These are phyloP conservation scores for Pungitius pungitius DNA, from an alignment of 2,113 vertebrate genomes.

Conservation along the genomic window DNA sequence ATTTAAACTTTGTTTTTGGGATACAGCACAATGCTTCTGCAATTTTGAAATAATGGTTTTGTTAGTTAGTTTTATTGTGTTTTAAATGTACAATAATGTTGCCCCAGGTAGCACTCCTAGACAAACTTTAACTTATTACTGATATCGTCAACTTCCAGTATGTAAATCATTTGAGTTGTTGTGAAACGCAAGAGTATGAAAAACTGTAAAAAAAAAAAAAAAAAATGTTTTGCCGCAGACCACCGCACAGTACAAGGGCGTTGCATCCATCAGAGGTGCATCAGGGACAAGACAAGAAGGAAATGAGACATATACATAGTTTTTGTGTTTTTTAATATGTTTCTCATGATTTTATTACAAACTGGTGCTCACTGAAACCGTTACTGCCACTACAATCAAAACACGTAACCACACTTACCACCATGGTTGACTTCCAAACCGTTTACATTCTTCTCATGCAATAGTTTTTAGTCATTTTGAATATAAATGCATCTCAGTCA, in stretches of 20 bases:
- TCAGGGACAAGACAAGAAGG: slow-evolving; percentile 23
- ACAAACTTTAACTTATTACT: slow-evolving; percentile 2
- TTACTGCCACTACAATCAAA: slow-evolving; percentile 48
- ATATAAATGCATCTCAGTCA: background rate
- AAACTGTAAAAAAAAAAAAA: background rate
- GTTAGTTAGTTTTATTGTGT: slow-evolving; percentile 9
- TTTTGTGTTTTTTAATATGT: background rate
- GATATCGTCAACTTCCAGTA: background rate
- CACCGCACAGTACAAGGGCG: background rate
- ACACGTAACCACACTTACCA: slow-evolving; percentile 9
- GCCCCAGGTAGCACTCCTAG: background rate
- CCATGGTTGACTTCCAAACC: slow-evolving; percentile 1
- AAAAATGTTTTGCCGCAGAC: slow-evolving; percentile 28
- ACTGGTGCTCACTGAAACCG: slow-evolving; percentile 40
- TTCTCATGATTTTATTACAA: background rate
- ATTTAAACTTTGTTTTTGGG: slow-evolving; percentile 28
- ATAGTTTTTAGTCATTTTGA: slow-evolving; percentile 19
- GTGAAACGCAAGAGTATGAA: background rate
- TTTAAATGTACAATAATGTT: slow-evolving; percentile 3
- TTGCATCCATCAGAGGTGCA: background rate
- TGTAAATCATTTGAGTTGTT: background rate
- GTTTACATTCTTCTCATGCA: slow-evolving; percentile 16
- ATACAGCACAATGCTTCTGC: slow-evolving; percentile 11
- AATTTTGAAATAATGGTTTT: slow-evolving; percentile 14
- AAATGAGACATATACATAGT: slow-evolving; percentile 1